Evolutionary conservation across 2,888 invertebrate genomes (phyloP).

Genomic region (Lithophane socia): DNA sequence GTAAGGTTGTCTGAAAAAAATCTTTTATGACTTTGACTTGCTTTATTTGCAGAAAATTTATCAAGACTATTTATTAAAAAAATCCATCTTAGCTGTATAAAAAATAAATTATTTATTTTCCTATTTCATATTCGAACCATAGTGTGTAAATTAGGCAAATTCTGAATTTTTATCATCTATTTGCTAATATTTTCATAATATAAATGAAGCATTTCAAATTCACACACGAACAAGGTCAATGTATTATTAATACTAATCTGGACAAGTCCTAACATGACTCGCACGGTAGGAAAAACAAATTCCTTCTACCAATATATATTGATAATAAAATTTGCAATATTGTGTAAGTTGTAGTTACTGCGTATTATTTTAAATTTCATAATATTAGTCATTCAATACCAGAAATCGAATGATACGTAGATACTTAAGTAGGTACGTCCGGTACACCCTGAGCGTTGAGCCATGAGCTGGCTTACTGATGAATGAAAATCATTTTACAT

Average conservation of each 20-base stretch:
- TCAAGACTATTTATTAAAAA: too few species aligned
- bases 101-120: neutral
- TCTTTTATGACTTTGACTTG: neutral
- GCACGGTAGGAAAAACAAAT: constrained; percentile 11
- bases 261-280: constrained; percentile 32
- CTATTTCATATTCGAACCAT: too few species aligned
- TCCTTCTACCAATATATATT: neutral
- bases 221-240: neutral
- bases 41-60: neutral
- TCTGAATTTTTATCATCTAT: neutral
- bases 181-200: neutral
- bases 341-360: constrained; percentile 31
- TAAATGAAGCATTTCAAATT: neutral
- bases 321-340: constrained; percentile 42
- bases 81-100: neutral
- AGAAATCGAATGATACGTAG: constrained; percentile 2
- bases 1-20: neutral
- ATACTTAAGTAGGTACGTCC: neutral
- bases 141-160: neutral
- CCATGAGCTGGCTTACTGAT: neutral
- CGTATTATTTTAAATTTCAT: neutral
- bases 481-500: too few species aligned
- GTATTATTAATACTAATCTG: neutral
- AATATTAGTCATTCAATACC: neutral
- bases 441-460: neutral